These are phyloP conservation scores for Abscondita cerata DNA, from an alignment of 2,888 invertebrate genomes.

Conservation along the genomic window DNA sequence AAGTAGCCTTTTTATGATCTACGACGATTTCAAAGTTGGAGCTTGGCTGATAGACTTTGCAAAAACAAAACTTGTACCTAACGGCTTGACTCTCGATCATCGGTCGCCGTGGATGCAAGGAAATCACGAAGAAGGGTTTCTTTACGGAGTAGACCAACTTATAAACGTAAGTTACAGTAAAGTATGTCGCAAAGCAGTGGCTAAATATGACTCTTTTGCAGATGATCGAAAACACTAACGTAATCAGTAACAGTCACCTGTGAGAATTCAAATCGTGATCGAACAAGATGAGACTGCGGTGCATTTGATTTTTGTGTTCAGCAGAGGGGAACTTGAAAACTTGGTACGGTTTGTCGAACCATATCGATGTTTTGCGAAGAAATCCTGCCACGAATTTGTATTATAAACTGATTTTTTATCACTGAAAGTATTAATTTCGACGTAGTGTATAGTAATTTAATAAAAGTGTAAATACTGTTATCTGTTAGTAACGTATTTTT, in stretches of 20 bases:
- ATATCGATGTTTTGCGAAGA: background rate
- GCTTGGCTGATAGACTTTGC: slow-evolving; percentile 98
- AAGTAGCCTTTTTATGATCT: slow-evolving; percentile 92
- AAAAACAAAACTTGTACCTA: slow-evolving; percentile 82
- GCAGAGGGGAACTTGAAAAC: background rate
- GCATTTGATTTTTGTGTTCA: too few species aligned
- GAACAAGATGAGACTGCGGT: too few species aligned
- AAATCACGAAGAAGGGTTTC: slow-evolving; percentile 96
- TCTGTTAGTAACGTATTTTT: background rate
- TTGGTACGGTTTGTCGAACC: background rate
- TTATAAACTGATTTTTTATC: slow-evolving; percentile 17
- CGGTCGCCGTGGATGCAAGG: slow-evolving; percentile 85
- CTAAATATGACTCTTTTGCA: slow-evolving; percentile 12
- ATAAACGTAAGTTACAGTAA: slow-evolving; percentile 72
- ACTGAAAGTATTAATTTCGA: slow-evolving; percentile 21
- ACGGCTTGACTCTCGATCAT: slow-evolving; percentile 76
- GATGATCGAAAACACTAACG: slow-evolving; percentile 36
- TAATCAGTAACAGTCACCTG: slow-evolving; percentile 17
- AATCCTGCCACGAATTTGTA: slow-evolving; percentile 4
- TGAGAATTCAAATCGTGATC: slow-evolving; percentile 50
- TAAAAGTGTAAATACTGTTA: slow-evolving; percentile 17
- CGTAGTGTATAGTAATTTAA: slow-evolving; percentile 20
- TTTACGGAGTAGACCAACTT: slow-evolving; percentile 90
- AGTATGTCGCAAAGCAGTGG: too few species aligned
- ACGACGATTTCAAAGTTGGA: slow-evolving; percentile 86